Evolutionary conservation across 2,113 vertebrate genomes (phyloP).

Genomic region (Myocastor coypus): DNA sequence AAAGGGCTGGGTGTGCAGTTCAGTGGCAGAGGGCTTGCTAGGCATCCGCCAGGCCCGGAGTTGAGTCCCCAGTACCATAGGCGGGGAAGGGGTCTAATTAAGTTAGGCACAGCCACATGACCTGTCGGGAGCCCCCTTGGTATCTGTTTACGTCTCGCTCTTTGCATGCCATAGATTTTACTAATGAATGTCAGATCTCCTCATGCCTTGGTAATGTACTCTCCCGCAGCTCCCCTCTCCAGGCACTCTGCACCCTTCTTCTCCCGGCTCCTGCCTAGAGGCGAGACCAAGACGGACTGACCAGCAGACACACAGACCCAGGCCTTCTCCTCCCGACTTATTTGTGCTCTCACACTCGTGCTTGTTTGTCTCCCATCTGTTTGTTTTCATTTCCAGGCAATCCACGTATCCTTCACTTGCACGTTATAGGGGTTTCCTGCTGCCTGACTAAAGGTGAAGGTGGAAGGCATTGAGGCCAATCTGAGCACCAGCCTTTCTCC

Average conservation of each 20-base stretch:
- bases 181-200: slow-evolving; percentile 45
- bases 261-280: neutral
- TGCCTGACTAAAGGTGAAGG: slow-evolving; percentile 71
- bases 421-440: slow-evolving; percentile 66
- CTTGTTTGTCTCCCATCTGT: slow-evolving; percentile 36
- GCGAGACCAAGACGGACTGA: neutral
- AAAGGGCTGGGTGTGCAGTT: neutral
- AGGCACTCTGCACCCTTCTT: slow-evolving; percentile 22
- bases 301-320: slow-evolving; percentile 73
- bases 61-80: neutral
- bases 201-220: slow-evolving; percentile 48
- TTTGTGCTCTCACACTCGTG: slow-evolving; percentile 70
- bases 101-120: neutral
- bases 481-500: slow-evolving; percentile 24
- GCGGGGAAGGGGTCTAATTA: neutral
- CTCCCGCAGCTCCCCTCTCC: slow-evolving; percentile 5
- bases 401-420: slow-evolving; percentile 73
- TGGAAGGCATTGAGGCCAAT: slow-evolving; percentile 74
- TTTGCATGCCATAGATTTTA: slow-evolving; percentile 26
- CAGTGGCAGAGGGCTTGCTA: neutral
- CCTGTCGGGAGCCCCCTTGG: neutral
- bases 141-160: neutral
- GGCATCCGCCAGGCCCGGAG: neutral
- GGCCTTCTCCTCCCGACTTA: slow-evolving; percentile 74
- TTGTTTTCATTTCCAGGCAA: slow-evolving; percentile 63